These are phyloP conservation scores for Agelas oroides DNA, from an alignment of 37 sponge, comb jelly and placozoan species.

Conservation along the genomic window DNA sequence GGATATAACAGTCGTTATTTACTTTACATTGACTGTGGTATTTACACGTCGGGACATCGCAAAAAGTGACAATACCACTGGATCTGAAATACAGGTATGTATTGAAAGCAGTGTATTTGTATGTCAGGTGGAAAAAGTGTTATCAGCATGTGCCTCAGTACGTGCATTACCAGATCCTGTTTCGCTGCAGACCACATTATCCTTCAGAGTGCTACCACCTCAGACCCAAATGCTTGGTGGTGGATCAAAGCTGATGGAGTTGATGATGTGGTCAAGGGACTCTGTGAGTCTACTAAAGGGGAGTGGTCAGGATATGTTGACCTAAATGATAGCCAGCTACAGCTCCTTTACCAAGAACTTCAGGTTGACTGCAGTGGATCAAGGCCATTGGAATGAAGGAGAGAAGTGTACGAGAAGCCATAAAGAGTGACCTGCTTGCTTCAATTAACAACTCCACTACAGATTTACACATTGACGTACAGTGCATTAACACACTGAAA, in stretches of 20 bases:
- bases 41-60: constrained; percentile 16
- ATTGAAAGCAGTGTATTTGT: no score
- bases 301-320: constrained; percentile 15
- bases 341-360: not conserved
- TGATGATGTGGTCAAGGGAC: constrained; percentile 2
- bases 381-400: not conserved
- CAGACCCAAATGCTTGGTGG: constrained; percentile 18
- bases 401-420: not conserved
- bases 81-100: constrained; percentile 26
- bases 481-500: no score
- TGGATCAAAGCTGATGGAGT: constrained; percentile 27
- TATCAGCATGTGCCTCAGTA: no score
- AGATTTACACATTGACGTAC: no score
- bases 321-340: constrained; percentile 1
- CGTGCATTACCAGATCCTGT: no score
- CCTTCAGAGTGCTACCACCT: not conserved
- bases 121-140: no score
- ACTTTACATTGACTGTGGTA: constrained; percentile 6
- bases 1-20: no score
- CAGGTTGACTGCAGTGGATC: not conserved
- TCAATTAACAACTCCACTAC: not conserved
- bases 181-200: no score
- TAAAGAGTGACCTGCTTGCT: not conserved
- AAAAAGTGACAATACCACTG: not conserved
- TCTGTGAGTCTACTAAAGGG: not conserved